phyloP scores from a whole-genome alignment of 64 coral and sea anemone species.

The Montipora efflorescens region DNA sequence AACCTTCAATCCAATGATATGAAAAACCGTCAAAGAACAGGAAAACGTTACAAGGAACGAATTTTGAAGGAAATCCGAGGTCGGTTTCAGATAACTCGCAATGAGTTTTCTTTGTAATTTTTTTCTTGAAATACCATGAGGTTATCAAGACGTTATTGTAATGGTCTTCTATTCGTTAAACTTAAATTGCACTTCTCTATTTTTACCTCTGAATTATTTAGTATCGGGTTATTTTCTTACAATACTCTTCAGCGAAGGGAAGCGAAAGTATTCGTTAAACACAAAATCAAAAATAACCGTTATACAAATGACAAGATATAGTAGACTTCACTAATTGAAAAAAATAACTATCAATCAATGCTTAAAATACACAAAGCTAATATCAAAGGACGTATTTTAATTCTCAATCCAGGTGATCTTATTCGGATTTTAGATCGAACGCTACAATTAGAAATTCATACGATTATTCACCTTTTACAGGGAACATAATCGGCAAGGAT shows the following conservation, averaged over 20 bases:
- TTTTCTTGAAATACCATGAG: background rate
- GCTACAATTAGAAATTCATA: constrained; percentile 28
- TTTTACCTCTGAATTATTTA: background rate
- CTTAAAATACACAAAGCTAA: too few relatives aligned
- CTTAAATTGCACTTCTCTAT: background rate
- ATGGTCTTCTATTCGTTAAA: background rate
- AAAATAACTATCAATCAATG: too few relatives aligned
- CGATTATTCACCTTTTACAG: constrained; percentile 38
- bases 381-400: background rate
- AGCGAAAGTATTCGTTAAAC: background rate
- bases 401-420: background rate
- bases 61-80: background rate
- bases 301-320: constrained; percentile 14
- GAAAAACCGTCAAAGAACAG: background rate
- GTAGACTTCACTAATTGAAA: background rate
- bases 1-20: background rate
- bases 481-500: constrained; percentile 12
- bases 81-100: background rate
- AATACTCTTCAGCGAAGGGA: background rate
- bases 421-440: constrained; percentile 3
- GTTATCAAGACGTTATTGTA: background rate
- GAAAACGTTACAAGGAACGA: background rate
- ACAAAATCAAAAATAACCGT: constrained; percentile 5
- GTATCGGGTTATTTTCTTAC: constrained; percentile 3
- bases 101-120: background rate